Evolutionary conservation across 2,888 invertebrate species (phyloP).

Genomic region (Poecilus cupreus): DNA sequence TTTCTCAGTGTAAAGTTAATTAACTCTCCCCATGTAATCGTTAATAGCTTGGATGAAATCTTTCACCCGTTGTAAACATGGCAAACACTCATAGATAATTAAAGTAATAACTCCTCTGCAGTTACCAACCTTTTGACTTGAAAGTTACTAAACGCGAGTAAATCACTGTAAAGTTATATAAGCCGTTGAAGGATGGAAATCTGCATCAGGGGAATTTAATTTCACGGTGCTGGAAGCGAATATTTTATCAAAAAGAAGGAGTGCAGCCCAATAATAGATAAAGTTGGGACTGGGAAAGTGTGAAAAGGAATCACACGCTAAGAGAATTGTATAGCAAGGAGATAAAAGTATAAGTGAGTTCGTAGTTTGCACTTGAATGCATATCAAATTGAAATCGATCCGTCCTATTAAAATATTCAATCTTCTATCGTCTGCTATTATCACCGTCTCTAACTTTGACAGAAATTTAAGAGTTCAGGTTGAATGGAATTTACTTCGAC

Average conservation of each 20-base stretch:
- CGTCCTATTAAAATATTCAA: background rate
- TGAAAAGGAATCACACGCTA: background rate
- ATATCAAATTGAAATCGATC: background rate
- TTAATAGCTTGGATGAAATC: too few relatives aligned
- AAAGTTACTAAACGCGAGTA: background rate
- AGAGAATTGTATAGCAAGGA: slow-evolving; percentile 7
- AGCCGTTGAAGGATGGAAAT: background rate
- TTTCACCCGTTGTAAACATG: too few relatives aligned
- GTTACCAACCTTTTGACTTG: background rate
- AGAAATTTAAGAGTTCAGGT: background rate
- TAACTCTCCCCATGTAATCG: too few relatives aligned
- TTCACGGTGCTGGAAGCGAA: slow-evolving; percentile 17
- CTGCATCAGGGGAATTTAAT: slow-evolving; percentile 14
- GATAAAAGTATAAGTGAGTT: background rate
- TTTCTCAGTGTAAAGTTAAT: too few relatives aligned
- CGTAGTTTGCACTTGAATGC: background rate
- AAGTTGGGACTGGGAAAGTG: background rate
- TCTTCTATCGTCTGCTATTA: background rate
- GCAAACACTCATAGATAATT: background rate
- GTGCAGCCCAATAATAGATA: slow-evolving; percentile 10
- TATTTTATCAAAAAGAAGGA: slow-evolving; percentile 28
- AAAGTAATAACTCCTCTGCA: background rate
- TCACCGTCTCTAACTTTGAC: background rate
- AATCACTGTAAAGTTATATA: background rate
- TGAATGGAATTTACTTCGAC: too few relatives aligned